Conservation (phyloP, 2,113 vertebrate genomes). For the Monarcha castaneiventris region DNA sequence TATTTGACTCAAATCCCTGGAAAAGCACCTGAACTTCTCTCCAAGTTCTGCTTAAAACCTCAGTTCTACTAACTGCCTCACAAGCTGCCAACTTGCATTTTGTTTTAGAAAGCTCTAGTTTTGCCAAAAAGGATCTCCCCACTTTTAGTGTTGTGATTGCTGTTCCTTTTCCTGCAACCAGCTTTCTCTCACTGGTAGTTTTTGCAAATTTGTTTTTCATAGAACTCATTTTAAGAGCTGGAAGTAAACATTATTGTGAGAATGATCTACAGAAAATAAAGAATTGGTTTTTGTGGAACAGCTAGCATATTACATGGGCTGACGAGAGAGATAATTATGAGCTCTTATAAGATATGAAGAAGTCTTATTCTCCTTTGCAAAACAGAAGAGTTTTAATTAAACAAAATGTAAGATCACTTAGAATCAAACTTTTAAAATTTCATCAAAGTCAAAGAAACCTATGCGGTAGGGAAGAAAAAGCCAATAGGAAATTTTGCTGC, state of each 20-base stretch:
- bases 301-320: background rate
- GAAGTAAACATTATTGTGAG: background rate
- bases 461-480: background rate
- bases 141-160: background rate
- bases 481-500: background rate
- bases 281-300: background rate
- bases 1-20: constrained; percentile 17
- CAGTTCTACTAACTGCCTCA: background rate
- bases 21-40: background rate
- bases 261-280: background rate
- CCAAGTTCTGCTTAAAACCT: background rate
- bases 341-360: background rate
- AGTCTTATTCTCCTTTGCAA: background rate
- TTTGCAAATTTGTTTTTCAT: background rate
- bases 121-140: background rate
- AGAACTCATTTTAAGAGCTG: background rate
- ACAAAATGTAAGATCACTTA: background rate
- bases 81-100: background rate
- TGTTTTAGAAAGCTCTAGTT: background rate
- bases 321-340: background rate
- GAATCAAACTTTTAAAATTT: background rate
- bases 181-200: background rate
- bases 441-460: background rate
- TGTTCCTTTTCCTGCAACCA: background rate
- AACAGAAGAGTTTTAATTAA: background rate